These are phyloP conservation scores for Entosphenus tridentatus DNA, from an alignment of 2,113 vertebrate species.

Conservation along the genomic window DNA sequence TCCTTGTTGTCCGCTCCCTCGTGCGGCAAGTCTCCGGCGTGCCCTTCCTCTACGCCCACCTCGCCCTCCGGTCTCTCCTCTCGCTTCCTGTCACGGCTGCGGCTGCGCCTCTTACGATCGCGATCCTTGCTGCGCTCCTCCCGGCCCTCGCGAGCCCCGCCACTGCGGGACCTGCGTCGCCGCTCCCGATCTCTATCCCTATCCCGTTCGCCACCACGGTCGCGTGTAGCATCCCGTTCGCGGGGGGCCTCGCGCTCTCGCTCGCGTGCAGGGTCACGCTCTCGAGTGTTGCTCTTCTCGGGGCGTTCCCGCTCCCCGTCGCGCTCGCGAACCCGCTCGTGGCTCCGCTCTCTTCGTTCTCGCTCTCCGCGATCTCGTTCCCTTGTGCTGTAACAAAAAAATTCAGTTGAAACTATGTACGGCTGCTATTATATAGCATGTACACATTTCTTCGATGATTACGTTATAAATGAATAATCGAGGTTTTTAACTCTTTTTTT, in stretches of 20 bases:
- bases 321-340: constrained; percentile 17
- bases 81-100: constrained; percentile 25
- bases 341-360: constrained; percentile 26
- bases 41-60: constrained; percentile 19
- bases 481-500: not conserved
- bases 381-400: constrained; percentile 9
- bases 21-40: constrained; percentile 19
- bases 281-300: constrained; percentile 39
- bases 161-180: constrained; percentile 31
- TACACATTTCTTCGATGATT: constrained; percentile 25
- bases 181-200: constrained; percentile 16
- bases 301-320: constrained; percentile 34
- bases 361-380: constrained; percentile 27
- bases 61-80: constrained; percentile 28
- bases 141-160: constrained; percentile 13
- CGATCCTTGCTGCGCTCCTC: constrained; percentile 14
- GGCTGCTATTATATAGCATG: not conserved
- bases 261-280: constrained; percentile 37
- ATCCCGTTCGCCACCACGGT: too few species aligned
- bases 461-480: not conserved
- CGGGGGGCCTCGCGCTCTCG: constrained; percentile 22
- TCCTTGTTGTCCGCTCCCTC: constrained; percentile 17
- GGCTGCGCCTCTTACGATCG: constrained; percentile 27
- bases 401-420: too few species aligned
- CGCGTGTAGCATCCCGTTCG: not conserved